These are phyloP conservation scores for Sinosuthora webbiana DNA, from an alignment of 2,113 vertebrate species.

Conservation along the genomic window DNA sequence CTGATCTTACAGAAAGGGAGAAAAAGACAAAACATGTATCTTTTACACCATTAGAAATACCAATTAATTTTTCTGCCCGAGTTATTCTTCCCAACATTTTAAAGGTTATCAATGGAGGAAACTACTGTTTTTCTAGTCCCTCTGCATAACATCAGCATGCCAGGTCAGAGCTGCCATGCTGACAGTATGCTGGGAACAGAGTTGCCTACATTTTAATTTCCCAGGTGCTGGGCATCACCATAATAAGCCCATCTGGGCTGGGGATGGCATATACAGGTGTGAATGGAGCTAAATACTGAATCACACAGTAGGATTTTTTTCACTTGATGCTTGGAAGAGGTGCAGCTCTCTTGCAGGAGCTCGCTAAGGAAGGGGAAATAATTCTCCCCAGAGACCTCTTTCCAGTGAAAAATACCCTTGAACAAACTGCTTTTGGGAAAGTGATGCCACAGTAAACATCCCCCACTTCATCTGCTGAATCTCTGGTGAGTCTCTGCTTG, in stretches of 20 bases:
- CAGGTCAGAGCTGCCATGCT: not conserved
- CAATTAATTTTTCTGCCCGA: not conserved
- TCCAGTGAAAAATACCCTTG: not conserved
- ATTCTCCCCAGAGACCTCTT: not conserved
- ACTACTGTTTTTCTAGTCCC: not conserved
- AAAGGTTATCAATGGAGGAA: not conserved
- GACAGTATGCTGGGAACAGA: not conserved
- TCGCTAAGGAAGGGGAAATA: not conserved
- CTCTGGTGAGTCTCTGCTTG: not conserved
- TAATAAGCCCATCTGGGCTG: not conserved
- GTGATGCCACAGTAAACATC: not conserved
- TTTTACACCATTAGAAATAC: not conserved
- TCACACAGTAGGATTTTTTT: not conserved
- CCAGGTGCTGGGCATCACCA: not conserved
- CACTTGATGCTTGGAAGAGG: not conserved
- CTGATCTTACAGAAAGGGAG: not conserved
- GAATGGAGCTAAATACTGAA: not conserved
- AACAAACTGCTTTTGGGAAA: not conserved
- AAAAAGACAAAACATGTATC: not conserved
- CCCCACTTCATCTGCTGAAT: not conserved
- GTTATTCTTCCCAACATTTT: not conserved
- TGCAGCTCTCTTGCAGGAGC: not conserved
- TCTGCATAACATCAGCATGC: not conserved
- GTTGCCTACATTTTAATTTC: not conserved
- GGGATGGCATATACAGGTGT: not conserved